Evolutionary conservation across 2,888 invertebrate species (phyloP).

Genomic region (Chrysolina americana): DNA sequence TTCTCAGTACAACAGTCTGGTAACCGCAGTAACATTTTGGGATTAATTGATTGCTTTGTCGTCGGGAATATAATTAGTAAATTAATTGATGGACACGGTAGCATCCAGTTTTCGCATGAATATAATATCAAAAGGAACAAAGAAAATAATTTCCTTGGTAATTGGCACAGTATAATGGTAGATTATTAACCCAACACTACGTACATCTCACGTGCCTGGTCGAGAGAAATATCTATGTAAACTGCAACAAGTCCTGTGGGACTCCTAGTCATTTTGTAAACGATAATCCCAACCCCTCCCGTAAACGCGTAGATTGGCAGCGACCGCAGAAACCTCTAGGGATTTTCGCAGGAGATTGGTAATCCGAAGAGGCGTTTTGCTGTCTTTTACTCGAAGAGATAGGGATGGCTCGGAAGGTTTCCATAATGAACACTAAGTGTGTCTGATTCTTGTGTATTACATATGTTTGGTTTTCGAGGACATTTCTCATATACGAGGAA

Average conservation of each 20-base stretch:
- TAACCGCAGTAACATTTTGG: no score
- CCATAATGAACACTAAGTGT: background rate
- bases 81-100: no score
- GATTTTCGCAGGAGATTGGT: slow-evolving; percentile 16
- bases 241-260: slow-evolving; percentile 39
- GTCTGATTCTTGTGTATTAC: background rate
- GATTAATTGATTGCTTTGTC: no score
- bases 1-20: no score
- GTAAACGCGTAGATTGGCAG: slow-evolving; percentile 33
- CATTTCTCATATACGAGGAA: background rate
- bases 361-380: slow-evolving; percentile 9
- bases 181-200: no score
- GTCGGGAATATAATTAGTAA: no score
- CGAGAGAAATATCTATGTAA: slow-evolving; percentile 38
- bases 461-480: background rate
- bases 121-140: no score
- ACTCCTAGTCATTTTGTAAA: slow-evolving; percentile 41
- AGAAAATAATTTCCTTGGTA: no score
- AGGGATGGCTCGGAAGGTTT: background rate
- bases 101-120: no score
- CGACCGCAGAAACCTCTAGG: slow-evolving; percentile 12
- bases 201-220: background rate
- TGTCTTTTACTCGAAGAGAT: background rate
- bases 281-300: slow-evolving; percentile 41
- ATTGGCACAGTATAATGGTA: no score